These are phyloP conservation scores for Aegithalos caudatus DNA, from an alignment of 2,113 vertebrate genomes.

Conservation along the genomic window DNA sequence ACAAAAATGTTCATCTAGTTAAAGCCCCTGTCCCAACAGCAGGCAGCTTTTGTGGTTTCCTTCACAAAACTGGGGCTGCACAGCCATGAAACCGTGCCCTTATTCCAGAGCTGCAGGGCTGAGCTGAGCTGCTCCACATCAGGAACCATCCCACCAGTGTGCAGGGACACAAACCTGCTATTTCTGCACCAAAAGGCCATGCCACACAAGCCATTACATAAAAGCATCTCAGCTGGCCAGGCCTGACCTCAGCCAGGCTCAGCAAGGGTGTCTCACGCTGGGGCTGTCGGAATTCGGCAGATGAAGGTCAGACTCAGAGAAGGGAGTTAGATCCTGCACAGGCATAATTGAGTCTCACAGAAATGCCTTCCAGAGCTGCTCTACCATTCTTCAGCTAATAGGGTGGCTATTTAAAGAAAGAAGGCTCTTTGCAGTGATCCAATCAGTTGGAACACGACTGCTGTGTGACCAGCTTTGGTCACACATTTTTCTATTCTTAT, in stretches of 20 bases:
- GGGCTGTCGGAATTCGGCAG: background rate
- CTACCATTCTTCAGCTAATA: conserved; percentile 10
- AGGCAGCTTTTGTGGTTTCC: background rate
- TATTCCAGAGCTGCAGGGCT: background rate
- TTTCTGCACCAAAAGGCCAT: background rate
- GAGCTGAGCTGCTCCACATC: rapidly evolving
- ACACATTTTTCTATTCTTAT: conserved; percentile 14
- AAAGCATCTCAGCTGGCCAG: background rate
- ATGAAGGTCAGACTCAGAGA: background rate
- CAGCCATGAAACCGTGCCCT: rapidly evolving
- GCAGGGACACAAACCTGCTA: background rate
- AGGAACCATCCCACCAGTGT: rapidly evolving
- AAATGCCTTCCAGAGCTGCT: conserved; percentile 23
- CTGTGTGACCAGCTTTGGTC: background rate
- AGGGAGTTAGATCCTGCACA: background rate
- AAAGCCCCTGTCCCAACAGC: background rate
- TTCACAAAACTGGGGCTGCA: background rate
- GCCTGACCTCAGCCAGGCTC: background rate
- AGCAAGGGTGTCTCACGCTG: background rate
- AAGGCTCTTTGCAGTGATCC: background rate
- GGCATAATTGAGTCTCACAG: conserved; percentile 15
- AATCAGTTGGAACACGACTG: background rate
- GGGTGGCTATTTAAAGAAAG: conserved; percentile 49
- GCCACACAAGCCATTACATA: background rate
- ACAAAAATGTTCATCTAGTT: background rate